phyloP scores from a whole-genome alignment of 2,113 vertebrate genomes.

The Tichodroma muraria region DNA sequence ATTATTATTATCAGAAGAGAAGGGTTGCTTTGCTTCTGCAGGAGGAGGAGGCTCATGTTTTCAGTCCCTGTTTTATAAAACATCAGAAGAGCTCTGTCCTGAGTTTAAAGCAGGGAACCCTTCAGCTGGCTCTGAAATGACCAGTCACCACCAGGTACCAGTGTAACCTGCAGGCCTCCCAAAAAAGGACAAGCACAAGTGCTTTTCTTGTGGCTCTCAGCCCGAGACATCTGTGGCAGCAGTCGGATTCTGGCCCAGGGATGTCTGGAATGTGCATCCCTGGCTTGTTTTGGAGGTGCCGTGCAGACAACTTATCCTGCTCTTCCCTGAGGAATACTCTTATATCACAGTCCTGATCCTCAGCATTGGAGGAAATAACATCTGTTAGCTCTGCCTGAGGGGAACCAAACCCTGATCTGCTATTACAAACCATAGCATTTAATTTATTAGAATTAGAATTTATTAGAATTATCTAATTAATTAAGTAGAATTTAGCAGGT shows the following conservation, averaged over 20 bases:
- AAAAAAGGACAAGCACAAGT: not conserved
- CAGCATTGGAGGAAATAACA: not conserved
- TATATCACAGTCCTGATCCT: not conserved
- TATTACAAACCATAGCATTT: too few relatives aligned
- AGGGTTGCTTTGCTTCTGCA: not conserved
- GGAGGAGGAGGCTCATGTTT: not conserved
- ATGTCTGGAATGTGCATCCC: constrained; percentile 33
- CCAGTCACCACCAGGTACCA: not conserved
- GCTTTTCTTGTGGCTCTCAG: not conserved
- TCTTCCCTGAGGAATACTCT: not conserved
- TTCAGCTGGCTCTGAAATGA: not conserved
- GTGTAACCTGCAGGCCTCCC: not conserved
- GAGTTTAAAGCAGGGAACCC: not conserved
- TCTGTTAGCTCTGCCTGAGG: not conserved
- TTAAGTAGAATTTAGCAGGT: not conserved
- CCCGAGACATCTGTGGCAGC: not conserved
- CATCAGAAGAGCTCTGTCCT: not conserved
- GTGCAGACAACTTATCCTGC: not conserved
- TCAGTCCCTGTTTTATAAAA: not conserved
- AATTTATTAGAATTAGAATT: too few relatives aligned
- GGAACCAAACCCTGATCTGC: not conserved
- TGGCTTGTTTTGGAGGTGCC: not conserved
- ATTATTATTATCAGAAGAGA: not conserved
- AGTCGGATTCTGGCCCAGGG: not conserved
- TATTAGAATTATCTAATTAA: too few relatives aligned